Conservation (phyloP, 1,140 invertebrate species). For the Hyphantria cunea region DNA sequence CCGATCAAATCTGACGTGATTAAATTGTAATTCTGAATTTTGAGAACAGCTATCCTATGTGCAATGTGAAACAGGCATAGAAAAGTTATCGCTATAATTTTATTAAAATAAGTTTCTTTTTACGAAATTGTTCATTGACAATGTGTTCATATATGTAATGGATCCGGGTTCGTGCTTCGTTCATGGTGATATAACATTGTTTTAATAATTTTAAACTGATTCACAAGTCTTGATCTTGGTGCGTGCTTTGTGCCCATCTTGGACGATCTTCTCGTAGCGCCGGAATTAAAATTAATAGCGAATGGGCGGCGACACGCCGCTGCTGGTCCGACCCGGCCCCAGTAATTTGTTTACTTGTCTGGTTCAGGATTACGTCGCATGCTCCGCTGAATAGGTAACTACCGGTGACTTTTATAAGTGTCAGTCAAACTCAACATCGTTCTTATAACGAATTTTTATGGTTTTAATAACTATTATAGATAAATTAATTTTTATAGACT, state of each 20-base stretch:
- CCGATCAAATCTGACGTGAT: too few species aligned
- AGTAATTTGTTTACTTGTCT: slow-evolving; percentile 78
- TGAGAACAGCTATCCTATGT: too few species aligned
- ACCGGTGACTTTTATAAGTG: slow-evolving; percentile 58
- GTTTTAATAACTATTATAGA: slow-evolving; percentile 22
- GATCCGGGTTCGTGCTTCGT: neutral
- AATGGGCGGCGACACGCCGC: slow-evolving; percentile 55
- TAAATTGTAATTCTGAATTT: too few species aligned
- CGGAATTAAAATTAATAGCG: slow-evolving; percentile 79
- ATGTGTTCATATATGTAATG: too few species aligned
- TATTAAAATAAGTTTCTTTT: too few species aligned
- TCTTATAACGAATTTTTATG: slow-evolving; percentile 32
- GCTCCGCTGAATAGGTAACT: slow-evolving; percentile 72
- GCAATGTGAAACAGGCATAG: too few species aligned
- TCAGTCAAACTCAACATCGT: slow-evolving; percentile 30
- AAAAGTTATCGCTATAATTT: too few species aligned
- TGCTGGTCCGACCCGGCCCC: slow-evolving; percentile 41
- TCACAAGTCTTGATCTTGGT: slow-evolving; percentile 30
- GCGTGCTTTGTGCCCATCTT: slow-evolving; percentile 67
- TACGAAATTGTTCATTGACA: too few species aligned
- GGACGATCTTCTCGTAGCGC: slow-evolving; percentile 65
- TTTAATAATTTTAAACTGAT: slow-evolving; percentile 33
- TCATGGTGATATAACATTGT: slow-evolving; percentile 9
- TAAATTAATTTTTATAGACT: slow-evolving; percentile 3
- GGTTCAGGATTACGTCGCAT: slow-evolving; percentile 71